These are phyloP conservation scores for Clostera curtula DNA, from an alignment of 2,888 invertebrate genomes.

Conservation along the genomic window DNA sequence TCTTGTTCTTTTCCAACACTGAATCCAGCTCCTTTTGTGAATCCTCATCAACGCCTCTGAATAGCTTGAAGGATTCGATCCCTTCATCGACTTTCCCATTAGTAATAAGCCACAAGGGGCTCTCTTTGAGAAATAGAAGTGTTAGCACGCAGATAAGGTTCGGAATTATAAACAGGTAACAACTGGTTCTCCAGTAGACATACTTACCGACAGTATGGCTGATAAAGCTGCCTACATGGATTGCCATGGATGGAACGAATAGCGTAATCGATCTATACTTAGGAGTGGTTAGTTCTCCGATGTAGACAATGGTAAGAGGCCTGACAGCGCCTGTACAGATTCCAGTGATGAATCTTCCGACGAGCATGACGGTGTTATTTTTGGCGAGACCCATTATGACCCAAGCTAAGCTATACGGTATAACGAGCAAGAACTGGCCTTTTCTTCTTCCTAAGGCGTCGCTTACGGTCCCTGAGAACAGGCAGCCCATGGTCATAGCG, in stretches of 20 bases:
- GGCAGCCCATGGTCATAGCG: slow-evolving; percentile 37
- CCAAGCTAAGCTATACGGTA: slow-evolving; percentile 37
- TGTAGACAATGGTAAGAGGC: slow-evolving; percentile 33
- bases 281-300: slow-evolving; percentile 40
- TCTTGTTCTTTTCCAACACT: slow-evolving; percentile 26
- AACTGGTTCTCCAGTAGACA: slow-evolving; percentile 30
- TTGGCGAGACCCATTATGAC: slow-evolving; percentile 27
- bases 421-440: slow-evolving; percentile 28
- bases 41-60: slow-evolving; percentile 30
- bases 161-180: slow-evolving; percentile 29
- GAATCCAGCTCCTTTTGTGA: slow-evolving; percentile 32
- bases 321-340: slow-evolving; percentile 32
- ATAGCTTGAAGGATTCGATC: slow-evolving; percentile 27
- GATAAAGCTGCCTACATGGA: slow-evolving; percentile 29
- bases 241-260: slow-evolving; percentile 26
- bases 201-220: slow-evolving; percentile 33
- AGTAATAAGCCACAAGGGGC: slow-evolving; percentile 42
- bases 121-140: slow-evolving; percentile 36
- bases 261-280: slow-evolving; percentile 34
- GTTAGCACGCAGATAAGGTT: slow-evolving; percentile 25
- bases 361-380: slow-evolving; percentile 25
- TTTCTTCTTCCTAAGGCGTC: slow-evolving; percentile 37
- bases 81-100: slow-evolving; percentile 36
- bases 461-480: slow-evolving; percentile 34
- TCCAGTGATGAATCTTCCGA: slow-evolving; percentile 38